Conservation (phyloP, 2,888 invertebrate species). For the Pantelozetes paolii region DNA sequence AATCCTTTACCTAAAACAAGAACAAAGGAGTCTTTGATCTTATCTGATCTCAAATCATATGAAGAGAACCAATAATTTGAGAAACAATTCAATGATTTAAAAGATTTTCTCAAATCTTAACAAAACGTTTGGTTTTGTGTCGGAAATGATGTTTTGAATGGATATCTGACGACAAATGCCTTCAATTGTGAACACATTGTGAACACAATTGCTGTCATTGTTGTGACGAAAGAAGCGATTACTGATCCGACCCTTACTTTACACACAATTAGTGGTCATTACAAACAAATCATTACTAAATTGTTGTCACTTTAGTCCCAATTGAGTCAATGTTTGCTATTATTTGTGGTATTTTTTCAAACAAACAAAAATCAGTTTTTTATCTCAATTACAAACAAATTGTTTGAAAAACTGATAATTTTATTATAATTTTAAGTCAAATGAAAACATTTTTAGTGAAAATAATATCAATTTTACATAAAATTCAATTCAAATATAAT, state of each 20-base stretch:
- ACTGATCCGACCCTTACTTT: slow-evolving; percentile 22
- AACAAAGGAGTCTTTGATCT: slow-evolving; percentile 31
- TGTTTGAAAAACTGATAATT: too few relatives aligned
- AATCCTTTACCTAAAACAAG: too few relatives aligned
- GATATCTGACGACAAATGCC: slow-evolving; percentile 20
- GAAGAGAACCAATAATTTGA: slow-evolving; percentile 24
- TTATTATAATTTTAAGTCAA: too few relatives aligned
- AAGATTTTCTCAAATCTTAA: not conserved
- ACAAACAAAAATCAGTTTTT: too few relatives aligned
- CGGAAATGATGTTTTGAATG: slow-evolving; percentile 33
- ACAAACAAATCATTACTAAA: not conserved
- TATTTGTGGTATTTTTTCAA: too few relatives aligned
- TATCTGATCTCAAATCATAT: slow-evolving; percentile 24
- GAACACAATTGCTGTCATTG: too few relatives aligned
- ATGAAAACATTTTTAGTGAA: too few relatives aligned
- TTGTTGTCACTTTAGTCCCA: too few relatives aligned
- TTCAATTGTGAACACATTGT: not conserved
- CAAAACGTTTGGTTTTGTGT: not conserved
- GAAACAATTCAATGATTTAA: slow-evolving; percentile 9
- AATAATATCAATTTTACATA: too few relatives aligned
- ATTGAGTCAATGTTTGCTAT: too few relatives aligned
- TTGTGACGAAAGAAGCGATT: slow-evolving; percentile 29
- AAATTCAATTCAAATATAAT: too few relatives aligned
- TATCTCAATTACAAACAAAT: too few relatives aligned
- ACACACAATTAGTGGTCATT: not conserved